Evolutionary conservation across 2,797 vertebrate species (phyloP).

Genomic region (Acomys russatus): DNA sequence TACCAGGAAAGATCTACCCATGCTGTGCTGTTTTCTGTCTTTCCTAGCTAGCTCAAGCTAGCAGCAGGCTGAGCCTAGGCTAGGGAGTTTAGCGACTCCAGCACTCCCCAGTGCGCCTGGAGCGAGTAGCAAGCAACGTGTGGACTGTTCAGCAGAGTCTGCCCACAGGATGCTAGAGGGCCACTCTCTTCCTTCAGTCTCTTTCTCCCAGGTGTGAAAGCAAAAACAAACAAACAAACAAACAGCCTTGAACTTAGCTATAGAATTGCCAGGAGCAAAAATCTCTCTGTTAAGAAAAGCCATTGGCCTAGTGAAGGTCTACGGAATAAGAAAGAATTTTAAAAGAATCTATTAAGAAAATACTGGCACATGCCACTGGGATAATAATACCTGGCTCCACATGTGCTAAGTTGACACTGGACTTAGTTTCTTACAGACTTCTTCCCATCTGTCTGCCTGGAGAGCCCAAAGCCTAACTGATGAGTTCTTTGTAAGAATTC

Average conservation of each 20-base stretch:
- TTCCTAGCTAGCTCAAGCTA: neutral
- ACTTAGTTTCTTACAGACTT: constrained; percentile 32
- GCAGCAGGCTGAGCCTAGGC: neutral
- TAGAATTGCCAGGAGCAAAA: too few relatives aligned
- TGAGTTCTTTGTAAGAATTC: constrained; percentile 57
- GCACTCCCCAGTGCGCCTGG: neutral
- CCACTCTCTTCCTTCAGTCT: neutral
- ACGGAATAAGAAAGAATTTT: constrained; percentile 27
- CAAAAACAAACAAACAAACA: neutral
- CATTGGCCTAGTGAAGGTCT: constrained; percentile 1
- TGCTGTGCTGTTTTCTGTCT: neutral
- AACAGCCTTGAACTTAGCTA: too few relatives aligned
- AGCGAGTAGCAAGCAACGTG: neutral
- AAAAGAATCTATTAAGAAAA: constrained; percentile 69
- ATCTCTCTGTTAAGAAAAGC: constrained; percentile 36
- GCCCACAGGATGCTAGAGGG: neutral
- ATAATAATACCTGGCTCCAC: constrained; percentile 20
- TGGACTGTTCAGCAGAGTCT: neutral
- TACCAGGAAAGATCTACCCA: neutral
- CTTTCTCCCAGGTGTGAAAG: neutral
- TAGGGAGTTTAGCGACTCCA: neutral
- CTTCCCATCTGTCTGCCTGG: constrained; percentile 3
- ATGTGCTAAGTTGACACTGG: constrained; percentile 30
- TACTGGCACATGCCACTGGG: neutral
- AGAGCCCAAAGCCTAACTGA: constrained; percentile 26